A percentile compares a stretch with the other conserved stretches of the same genome.
phyloP scores from a whole-genome alignment of 2,888 invertebrate genomes.

The Lithosia quadra region DNA sequence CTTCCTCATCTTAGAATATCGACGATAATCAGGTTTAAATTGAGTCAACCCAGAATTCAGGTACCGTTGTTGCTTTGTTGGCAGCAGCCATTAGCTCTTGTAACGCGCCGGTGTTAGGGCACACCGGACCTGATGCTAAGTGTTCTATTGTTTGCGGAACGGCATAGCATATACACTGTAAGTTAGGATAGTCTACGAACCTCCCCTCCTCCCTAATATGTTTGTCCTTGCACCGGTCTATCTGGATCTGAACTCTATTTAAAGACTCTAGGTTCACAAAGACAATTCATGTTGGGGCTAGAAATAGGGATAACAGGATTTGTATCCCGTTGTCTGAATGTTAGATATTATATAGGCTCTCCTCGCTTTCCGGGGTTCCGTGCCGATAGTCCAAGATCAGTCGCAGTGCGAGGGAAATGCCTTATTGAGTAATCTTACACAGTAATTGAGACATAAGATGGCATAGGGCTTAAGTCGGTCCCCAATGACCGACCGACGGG shows the following conservation, averaged over 20 bases:
- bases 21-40: conserved; percentile 1
- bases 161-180: background rate
- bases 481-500: no score
- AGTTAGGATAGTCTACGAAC: background rate
- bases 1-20: background rate
- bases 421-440: no score
- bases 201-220: background rate
- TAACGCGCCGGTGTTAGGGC: background rate
- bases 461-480: no score
- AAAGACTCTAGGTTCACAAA: no score
- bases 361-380: no score
- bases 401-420: no score
- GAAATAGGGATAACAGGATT: background rate
- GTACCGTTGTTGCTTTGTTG: background rate
- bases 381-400: no score
- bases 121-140: background rate
- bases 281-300: background rate
- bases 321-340: background rate
- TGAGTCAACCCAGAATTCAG: conserved; percentile 1
- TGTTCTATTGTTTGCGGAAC: background rate
- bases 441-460: no score
- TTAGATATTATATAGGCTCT: no score
- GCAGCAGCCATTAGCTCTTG: background rate
- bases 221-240: no score
- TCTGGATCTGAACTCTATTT: no score